Evolutionary conservation across 2,888 invertebrate species (phyloP).

Genomic region (Lepidocyrtoides sp.): DNA sequence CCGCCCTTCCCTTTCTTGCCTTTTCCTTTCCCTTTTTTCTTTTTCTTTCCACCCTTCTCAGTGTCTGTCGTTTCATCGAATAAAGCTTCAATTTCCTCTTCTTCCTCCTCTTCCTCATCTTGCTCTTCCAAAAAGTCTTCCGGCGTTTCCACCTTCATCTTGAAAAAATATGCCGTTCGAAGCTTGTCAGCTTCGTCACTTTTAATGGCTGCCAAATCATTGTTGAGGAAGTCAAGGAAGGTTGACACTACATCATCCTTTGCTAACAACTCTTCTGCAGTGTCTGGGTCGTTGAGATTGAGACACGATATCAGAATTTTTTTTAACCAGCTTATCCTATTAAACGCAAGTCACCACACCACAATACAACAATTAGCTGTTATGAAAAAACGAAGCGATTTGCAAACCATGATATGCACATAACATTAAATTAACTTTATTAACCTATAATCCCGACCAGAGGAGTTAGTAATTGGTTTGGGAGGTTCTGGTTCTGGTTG

Average conservation of each 20-base stretch:
- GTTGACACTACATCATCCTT: constrained; percentile 87
- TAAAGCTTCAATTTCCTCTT: constrained; percentile 45
- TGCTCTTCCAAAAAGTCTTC: constrained; percentile 51
- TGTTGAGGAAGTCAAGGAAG: constrained; percentile 70
- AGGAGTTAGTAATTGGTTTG: background rate
- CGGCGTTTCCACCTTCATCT: constrained; percentile 78
- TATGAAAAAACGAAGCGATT: too few relatives aligned
- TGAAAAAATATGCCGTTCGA: constrained; percentile 80
- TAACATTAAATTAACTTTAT: too few relatives aligned
- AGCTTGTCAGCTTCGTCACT: constrained; percentile 70
- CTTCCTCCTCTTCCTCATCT: constrained; percentile 73
- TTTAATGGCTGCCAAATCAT: constrained; percentile 67
- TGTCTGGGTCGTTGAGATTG: constrained; percentile 88
- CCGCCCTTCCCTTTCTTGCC: constrained; percentile 53
- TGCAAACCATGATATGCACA: too few relatives aligned
- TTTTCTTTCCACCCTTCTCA: constrained; percentile 74
- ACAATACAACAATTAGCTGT: too few relatives aligned
- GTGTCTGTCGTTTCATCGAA: constrained; percentile 75
- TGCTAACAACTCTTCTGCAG: constrained; percentile 89
- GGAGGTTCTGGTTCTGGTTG: background rate
- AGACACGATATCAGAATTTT: constrained; percentile 89
- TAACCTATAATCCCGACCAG: constrained; percentile 57
- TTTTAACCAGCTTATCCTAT: constrained; percentile 89
- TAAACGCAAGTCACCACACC: too few relatives aligned
- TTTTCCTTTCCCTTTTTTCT: constrained; percentile 69